Evolutionary conservation across 2,888 invertebrate species (phyloP).

Genomic region (Eupelmus urozonus): DNA sequence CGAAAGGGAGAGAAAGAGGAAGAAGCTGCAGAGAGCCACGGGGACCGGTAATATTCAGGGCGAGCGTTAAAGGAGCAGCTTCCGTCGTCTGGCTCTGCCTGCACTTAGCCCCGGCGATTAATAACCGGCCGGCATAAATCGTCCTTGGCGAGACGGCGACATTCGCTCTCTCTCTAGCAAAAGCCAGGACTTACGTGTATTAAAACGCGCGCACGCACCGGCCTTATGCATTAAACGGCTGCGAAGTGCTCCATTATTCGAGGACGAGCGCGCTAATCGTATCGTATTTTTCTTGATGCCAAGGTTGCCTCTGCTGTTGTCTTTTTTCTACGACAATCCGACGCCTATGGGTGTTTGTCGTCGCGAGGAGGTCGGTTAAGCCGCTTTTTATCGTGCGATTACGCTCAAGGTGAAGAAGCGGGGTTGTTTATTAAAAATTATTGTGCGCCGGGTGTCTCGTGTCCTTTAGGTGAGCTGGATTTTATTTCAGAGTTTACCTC

Average conservation of each 20-base stretch:
- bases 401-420: not conserved
- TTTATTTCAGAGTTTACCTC: too few species aligned
- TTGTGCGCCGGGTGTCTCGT: too few species aligned
- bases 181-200: conserved; percentile 9
- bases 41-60: conserved; percentile 12
- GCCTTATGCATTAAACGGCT: conserved; percentile 5
- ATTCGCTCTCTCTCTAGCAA: not conserved
- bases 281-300: conserved; percentile 5
- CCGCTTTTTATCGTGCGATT: not conserved
- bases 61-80: conserved; percentile 32
- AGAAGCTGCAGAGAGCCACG: not conserved
- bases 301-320: not conserved
- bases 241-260: not conserved
- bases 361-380: not conserved
- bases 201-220: not conserved
- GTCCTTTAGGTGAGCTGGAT: too few species aligned
- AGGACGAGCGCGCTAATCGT: not conserved
- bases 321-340: not conserved
- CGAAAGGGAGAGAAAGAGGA: not conserved
- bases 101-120: conserved; percentile 41
- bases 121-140: conserved; percentile 35
- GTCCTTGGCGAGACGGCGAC: conserved; percentile 7
- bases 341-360: not conserved
- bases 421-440: not conserved
- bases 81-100: conserved; percentile 9